Conservation (phyloP, 2,888 invertebrate species). For the Rhogogaster chlorosoma region DNA sequence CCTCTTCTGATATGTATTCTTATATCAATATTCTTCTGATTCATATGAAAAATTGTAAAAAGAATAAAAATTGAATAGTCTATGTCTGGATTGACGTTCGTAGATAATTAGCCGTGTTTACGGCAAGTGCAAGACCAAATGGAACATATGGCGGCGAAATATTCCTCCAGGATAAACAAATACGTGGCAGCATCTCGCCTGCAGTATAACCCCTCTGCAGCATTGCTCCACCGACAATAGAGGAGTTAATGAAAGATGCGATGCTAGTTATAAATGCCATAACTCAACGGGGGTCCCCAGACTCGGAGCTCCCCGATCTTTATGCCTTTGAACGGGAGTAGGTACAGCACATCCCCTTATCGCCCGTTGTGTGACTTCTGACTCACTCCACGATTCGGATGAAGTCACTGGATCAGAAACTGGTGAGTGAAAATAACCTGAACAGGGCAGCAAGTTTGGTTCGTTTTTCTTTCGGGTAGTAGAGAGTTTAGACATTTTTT, state of each 20-base stretch:
- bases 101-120: slow-evolving; percentile 45
- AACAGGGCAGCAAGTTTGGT: background rate
- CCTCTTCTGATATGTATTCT: no score
- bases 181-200: slow-evolving; percentile 57
- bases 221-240: slow-evolving; percentile 63
- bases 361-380: slow-evolving; percentile 52
- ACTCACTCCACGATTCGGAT: slow-evolving; percentile 26
- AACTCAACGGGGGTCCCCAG: slow-evolving; percentile 57
- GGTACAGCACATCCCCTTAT: slow-evolving; percentile 36
- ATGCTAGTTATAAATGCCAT: slow-evolving; percentile 71
- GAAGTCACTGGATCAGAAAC: slow-evolving; percentile 13
- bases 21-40: no score
- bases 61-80: background rate
- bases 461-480: background rate
- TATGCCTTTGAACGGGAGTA: slow-evolving; percentile 39
- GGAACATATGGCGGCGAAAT: slow-evolving; percentile 66
- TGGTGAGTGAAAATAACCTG: background rate
- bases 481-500: background rate
- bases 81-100: background rate
- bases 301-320: slow-evolving; percentile 27
- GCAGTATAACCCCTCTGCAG: slow-evolving; percentile 51
- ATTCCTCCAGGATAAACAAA: slow-evolving; percentile 65
- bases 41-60: no score
- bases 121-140: slow-evolving; percentile 43
- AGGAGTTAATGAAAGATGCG: slow-evolving; percentile 71